These are phyloP conservation scores for Cataglyphis albicans DNA, from an alignment of 2,888 invertebrate species.

Conservation along the genomic window DNA sequence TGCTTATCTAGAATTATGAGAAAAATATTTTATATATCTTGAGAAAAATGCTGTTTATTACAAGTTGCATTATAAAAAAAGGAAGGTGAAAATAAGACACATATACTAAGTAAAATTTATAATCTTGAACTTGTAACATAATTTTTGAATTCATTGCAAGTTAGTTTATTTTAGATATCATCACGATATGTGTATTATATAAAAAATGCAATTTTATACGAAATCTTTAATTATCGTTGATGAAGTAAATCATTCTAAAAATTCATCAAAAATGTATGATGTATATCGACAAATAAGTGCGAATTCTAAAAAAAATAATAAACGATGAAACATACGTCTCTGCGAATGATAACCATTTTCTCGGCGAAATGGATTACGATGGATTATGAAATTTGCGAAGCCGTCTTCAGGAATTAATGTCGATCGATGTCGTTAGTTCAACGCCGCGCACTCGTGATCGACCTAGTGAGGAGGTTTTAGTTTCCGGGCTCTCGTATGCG, in stretches of 20 bases:
- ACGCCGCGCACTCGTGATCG: background rate
- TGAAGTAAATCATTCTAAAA: background rate
- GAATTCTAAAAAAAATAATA: constrained; percentile 28
- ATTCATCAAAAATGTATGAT: background rate
- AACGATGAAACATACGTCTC: constrained; percentile 4
- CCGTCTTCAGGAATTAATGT: constrained; percentile 37
- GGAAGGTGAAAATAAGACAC: background rate
- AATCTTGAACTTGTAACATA: background rate
- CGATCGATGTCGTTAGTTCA: constrained; percentile 52
- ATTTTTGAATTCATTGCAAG: background rate
- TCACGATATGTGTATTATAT: background rate
- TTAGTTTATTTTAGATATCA: background rate
- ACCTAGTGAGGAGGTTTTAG: constrained; percentile 12
- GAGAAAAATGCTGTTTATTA: background rate
- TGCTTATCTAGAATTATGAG: background rate
- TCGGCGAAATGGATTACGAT: constrained; percentile 25
- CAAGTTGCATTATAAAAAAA: background rate
- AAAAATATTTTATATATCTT: background rate
- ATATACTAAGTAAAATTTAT: background rate
- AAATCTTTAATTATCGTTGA: background rate
- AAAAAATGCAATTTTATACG: background rate
- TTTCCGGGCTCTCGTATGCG: constrained; percentile 14
- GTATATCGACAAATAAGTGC: background rate
- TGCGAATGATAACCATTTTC: background rate
- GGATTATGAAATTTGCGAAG: constrained; percentile 4